These are phyloP conservation scores for Macrocentrus cingulum DNA, from an alignment of 1,140 invertebrate genomes.

Conservation along the genomic window DNA sequence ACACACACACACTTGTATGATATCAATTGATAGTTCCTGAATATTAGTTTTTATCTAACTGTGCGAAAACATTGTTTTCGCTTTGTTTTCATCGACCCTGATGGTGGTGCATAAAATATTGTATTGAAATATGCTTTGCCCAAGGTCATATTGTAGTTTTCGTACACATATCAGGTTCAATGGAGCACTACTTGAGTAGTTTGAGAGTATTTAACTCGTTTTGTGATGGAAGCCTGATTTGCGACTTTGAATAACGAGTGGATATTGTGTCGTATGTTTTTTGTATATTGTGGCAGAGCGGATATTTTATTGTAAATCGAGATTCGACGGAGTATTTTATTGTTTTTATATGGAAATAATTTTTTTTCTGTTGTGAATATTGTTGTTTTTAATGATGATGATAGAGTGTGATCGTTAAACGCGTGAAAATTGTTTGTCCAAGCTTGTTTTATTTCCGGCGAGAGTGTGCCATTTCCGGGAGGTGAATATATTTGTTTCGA, in stretches of 20 bases:
- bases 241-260: background rate
- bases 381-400: too few relatives aligned
- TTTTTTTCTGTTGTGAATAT: background rate
- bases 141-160: too few relatives aligned
- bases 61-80: too few relatives aligned
- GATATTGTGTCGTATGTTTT: background rate
- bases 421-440: too few relatives aligned
- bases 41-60: too few relatives aligned
- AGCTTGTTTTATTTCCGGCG: slow-evolving; percentile 48
- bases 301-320: background rate
- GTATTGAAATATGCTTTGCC: background rate
- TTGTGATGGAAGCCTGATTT: too few relatives aligned
- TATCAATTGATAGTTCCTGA: too few relatives aligned
- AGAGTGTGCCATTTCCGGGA: slow-evolving; percentile 43
- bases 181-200: background rate
- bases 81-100: too few relatives aligned
- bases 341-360: background rate
- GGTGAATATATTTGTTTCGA: slow-evolving; percentile 44
- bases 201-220: background rate
- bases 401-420: too few relatives aligned
- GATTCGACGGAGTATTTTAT: background rate
- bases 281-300: background rate
- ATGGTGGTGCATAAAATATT: background rate
- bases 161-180: too few relatives aligned
- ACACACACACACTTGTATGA: too few relatives aligned